Base-by-base conservation (phyloP, 2,113 vertebrate genomes). In the Ochotona curzoniae region DNA sequence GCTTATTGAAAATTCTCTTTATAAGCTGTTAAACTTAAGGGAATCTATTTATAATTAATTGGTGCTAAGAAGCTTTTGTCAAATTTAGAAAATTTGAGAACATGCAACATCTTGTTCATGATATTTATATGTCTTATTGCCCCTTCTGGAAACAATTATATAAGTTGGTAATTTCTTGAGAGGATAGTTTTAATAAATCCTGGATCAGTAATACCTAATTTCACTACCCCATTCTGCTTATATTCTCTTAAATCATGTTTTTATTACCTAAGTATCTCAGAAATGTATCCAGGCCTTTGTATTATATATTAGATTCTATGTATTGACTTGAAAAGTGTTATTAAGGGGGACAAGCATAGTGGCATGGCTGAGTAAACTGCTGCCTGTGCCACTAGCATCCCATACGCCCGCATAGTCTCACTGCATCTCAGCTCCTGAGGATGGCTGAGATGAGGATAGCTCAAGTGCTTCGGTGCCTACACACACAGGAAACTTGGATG, bases 31-130 rank as follows among this genome's bases (percentile, higher is more conserved):
- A 87, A 54, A 61, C 51, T 21, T 82, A 78, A 3, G 11, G 69
- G 11, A 49, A 85, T 32, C 82, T 6, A 74, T 49, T 57, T 49
- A 69, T 51, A 64, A 84, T 78, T 12, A 93, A 73, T 93, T 90
- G 26, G 83, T n/a, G 74, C 28, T 47, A 70, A 92, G n/a, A 93
- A 73, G 1, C 17, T 66, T 51, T 86, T 87, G 49, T 79, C 44
- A 91, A 94, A 57, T 54, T 35, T 54, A 38, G 30, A 71, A 82
- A 75, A 81, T 57, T 90, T 94, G 14, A 84, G 15, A 82, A 73
- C 35, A 80, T 90, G 38, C 38, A 67, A n/a, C 3, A 64, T 26
- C 21, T 82, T 44, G 2, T 89, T 79, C 15, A 23, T 83, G 4
- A 10, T 57, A 26, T 11, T 80, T 71, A 57, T 18, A 10, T 89